Conservation (phyloP, 2,888 invertebrate genomes). For the Neoscelio sp. region DNA sequence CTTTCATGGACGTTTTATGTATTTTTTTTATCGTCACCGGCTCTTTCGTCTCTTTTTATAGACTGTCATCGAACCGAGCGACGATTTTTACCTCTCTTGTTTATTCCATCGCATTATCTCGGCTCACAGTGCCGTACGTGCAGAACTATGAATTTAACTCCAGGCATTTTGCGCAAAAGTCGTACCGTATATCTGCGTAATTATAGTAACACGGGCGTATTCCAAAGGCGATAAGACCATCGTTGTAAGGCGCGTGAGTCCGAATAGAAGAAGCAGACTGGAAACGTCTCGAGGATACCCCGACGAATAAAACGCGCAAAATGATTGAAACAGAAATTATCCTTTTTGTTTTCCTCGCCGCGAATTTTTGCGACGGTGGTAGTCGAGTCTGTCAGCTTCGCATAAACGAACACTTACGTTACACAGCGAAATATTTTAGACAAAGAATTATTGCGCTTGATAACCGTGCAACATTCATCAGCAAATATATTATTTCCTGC, state of each 20-base stretch:
- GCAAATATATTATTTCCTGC: no score
- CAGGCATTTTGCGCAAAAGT: constrained; percentile 45
- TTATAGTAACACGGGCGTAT: constrained; percentile 58
- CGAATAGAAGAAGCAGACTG: constrained; percentile 62
- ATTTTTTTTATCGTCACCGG: constrained; percentile 27
- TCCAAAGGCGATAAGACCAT: constrained; percentile 57
- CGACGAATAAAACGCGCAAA: constrained; percentile 34
- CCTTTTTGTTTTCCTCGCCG: neutral
- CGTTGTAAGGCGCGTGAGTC: constrained; percentile 37
- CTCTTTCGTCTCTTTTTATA: constrained; percentile 29
- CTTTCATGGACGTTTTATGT: constrained; percentile 27
- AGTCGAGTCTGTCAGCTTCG: no score
- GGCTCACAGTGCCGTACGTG: constrained; percentile 19
- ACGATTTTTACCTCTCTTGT: constrained; percentile 34
- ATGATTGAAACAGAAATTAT: constrained; percentile 36
- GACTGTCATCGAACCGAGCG: constrained; percentile 20
- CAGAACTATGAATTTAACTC: constrained; percentile 36
- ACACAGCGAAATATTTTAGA: no score
- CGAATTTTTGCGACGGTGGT: neutral
- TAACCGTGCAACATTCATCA: no score
- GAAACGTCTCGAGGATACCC: constrained; percentile 50
- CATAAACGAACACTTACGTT: no score
- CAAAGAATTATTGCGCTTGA: no score
- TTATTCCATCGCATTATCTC: constrained; percentile 45
- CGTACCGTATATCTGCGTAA: constrained; percentile 52